Base-by-base conservation (phyloP, 1,140 invertebrate species). In the Sminthurinus signatus region DNA sequence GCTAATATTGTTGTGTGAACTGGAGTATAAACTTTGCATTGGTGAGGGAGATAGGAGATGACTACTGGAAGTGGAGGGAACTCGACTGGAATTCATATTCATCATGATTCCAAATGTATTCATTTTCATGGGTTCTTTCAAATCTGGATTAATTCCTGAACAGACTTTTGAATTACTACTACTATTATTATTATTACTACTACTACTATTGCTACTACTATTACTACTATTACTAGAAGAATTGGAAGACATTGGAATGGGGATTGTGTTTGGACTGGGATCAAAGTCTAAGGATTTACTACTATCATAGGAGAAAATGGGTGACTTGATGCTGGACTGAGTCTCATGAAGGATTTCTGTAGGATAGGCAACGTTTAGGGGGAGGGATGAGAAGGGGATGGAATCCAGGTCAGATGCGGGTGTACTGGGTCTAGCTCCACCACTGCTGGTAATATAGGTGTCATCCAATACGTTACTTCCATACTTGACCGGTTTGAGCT, bases 401-500 rank as follows among this genome's bases (percentile, higher is more conserved):
- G 55, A 42, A 25, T 50, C 28, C 2, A 31, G 42, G 12, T 52
- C 54, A 0, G 54, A 63, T 8, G 42, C 23, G 14, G 62, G 56
- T 15, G 55, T 27, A 4, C 23, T 21, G 14, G 57, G 57, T 4
- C 21, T 17, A 19, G 14, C 2, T 3, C 12, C 2, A 36, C 23
- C 51, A 17, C 19, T 27, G 3, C 4, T 27, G 28, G 60, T 2
- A 19, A 32, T n/a, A 12, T n/a, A 31, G 21, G 23, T 17, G 5
- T 12, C 15, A 8, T 27, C 42, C 19, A 43, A 2, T 32, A 12
- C 3, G 52, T 44, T n/a, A 54, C 56, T 29, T 46, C 43, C 28
- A 32, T 64, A 68, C 50, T 66, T 65, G 21, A 67, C 44, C 3
- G 70, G 64, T 28, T 71, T 71, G 39, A 71, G 56, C 51, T 66